Conservation (phyloP, 2,113 vertebrate genomes). For the Lethenteron reissneri region DNA sequence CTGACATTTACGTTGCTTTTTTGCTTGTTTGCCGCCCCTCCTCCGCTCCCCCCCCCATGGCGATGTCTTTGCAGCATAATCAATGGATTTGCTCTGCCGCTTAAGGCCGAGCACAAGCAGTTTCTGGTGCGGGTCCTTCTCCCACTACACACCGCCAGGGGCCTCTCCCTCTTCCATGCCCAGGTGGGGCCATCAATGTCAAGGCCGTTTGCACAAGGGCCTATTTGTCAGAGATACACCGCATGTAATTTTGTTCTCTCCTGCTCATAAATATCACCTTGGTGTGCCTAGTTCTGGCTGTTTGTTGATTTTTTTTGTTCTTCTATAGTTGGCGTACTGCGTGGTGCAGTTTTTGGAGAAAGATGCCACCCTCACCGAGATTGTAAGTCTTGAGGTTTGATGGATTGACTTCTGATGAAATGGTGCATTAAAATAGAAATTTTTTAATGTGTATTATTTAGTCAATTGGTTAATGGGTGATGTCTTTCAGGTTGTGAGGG, state of each 20-base stretch:
- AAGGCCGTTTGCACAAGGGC: too few species aligned
- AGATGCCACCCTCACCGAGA: constrained; percentile 78
- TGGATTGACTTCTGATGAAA: background rate
- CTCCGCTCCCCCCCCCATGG: too few species aligned
- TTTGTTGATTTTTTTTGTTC: constrained; percentile 15
- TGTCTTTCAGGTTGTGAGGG: constrained; percentile 54
- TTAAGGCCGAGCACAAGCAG: constrained; percentile 96
- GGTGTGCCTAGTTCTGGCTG: constrained; percentile 9
- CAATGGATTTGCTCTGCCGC: constrained; percentile 89
- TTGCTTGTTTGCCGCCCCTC: too few species aligned
- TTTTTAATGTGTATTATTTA: constrained; percentile 2
- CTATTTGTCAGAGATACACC: background rate
- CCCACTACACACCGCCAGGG: constrained; percentile 85
- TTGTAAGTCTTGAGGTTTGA: constrained; percentile 36
- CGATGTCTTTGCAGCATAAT: constrained; percentile 49
- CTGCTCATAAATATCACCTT: background rate
- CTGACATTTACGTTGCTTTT: too few species aligned
- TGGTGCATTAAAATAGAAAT: background rate
- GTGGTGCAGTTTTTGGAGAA: constrained; percentile 98
- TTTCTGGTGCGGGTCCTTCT: constrained; percentile 98
- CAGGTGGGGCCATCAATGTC: constrained; percentile 36
- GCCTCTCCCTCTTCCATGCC: constrained; percentile 76
- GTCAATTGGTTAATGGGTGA: background rate
- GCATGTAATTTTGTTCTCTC: background rate
- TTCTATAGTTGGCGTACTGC: constrained; percentile 73